Conservation (phyloP, 1,140 invertebrate species). For the Apis laboriosa region DNA sequence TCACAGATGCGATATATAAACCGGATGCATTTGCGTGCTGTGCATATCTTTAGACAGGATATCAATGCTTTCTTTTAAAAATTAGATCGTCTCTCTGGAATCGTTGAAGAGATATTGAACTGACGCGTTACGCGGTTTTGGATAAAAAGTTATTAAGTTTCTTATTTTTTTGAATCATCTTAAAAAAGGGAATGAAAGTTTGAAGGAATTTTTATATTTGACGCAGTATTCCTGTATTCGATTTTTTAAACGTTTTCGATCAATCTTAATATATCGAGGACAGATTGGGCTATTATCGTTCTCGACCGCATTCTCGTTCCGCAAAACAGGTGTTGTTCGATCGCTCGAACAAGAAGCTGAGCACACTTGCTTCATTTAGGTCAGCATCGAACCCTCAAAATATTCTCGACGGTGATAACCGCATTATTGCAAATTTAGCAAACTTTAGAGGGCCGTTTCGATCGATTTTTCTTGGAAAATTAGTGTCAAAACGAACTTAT, state of each 20-base stretch:
- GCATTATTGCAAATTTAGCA: constrained; percentile 22
- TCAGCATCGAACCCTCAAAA: background rate
- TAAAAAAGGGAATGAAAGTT: background rate
- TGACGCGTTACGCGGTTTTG: no score
- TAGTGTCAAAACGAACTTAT: background rate
- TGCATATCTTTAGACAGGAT: background rate
- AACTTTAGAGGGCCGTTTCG: background rate
- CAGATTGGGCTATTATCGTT: background rate
- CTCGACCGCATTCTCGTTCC: background rate
- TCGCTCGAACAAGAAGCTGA: constrained; percentile 25
- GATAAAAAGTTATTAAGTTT: no score
- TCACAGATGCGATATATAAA: background rate
- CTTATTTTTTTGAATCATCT: background rate
- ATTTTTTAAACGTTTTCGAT: no score
- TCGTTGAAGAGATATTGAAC: background rate
- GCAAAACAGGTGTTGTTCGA: background rate
- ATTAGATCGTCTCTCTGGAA: background rate
- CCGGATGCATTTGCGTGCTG: background rate
- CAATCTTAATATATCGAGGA: background rate
- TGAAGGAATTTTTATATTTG: background rate
- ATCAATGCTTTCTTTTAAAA: background rate
- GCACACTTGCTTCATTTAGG: constrained; percentile 15
- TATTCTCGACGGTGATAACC: no score
- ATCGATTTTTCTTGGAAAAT: constrained; percentile 1
- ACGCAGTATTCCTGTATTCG: background rate